phyloP scores from a whole-genome alignment of 2,113 vertebrate species.

The Misgurnus mizolepis region DNA sequence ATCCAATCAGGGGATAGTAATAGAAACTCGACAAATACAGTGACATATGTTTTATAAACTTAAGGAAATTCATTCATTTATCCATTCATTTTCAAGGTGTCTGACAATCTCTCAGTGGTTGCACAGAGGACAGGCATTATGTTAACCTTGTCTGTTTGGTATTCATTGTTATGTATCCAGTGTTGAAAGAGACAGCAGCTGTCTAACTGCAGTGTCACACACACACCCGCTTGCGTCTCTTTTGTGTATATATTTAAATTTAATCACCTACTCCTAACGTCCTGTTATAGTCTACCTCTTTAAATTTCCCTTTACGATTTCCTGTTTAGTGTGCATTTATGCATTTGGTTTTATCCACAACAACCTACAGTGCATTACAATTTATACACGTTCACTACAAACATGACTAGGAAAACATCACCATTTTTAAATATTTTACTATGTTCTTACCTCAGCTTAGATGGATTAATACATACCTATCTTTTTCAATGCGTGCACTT shows the following conservation, averaged over 20 bases:
- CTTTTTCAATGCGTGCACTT: no score
- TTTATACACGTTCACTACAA: no score
- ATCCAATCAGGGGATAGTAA: constrained; percentile 3
- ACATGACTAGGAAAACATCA: no score
- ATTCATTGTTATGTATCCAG: constrained; percentile 4
- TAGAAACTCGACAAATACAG: constrained; percentile 12
- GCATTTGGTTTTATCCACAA: no score
- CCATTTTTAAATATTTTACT: no score
- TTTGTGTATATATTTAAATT: no score
- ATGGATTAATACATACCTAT: no score
- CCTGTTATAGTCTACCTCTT: no score
- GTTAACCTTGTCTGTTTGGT: constrained; percentile 13
- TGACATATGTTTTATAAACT: background rate
- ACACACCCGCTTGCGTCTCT: background rate
- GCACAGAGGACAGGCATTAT: constrained; percentile 6
- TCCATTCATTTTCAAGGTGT: constrained; percentile 14
- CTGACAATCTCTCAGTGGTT: background rate
- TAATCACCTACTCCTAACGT: no score
- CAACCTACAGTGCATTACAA: background rate
- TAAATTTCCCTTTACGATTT: no score
- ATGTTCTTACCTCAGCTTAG: no score
- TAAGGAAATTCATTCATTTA: background rate
- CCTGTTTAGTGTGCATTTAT: no score
- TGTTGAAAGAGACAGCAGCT: constrained; percentile 49
- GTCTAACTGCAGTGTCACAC: constrained; percentile 9